Percentiles rank a stretch among this genome's conserved stretches.
These are phyloP conservation scores for Pipistrellus kuhlii DNA, from an alignment of 2,797 vertebrate species.

Conservation along the genomic window DNA sequence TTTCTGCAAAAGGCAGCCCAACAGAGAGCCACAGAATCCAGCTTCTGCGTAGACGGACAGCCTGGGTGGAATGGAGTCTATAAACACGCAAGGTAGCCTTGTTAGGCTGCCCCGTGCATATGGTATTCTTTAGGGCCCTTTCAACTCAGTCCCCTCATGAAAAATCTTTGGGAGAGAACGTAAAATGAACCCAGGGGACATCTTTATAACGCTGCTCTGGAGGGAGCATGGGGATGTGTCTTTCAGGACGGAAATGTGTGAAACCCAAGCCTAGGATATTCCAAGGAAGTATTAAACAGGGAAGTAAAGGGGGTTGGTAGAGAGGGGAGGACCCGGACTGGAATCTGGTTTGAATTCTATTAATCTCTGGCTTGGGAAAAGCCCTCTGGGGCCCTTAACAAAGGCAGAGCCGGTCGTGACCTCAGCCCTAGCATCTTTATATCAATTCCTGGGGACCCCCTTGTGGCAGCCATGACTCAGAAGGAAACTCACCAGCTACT, in stretches of 20 bases:
- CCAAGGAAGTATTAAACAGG: neutral
- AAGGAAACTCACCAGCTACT: conserved; percentile 75
- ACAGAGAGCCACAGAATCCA: neutral
- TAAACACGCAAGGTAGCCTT: neutral
- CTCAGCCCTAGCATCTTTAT: conserved; percentile 48
- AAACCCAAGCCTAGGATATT: neutral
- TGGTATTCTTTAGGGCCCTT: neutral
- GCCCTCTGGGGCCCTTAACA: conserved; percentile 5
- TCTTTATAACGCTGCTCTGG: neutral
- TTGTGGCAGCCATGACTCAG: conserved; percentile 79
- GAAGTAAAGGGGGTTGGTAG: neutral
- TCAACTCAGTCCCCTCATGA: neutral
- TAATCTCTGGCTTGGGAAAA: conserved; percentile 65
- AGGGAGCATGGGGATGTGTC: fast-evolving
- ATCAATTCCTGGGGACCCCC: conserved; percentile 81
- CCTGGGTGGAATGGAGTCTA: neutral
- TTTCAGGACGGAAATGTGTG: neutral
- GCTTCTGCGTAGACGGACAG: neutral
- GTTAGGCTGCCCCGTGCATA: neutral
- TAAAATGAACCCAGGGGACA: neutral
- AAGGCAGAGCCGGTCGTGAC: conserved; percentile 47
- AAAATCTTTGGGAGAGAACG: neutral
- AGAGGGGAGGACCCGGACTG: neutral
- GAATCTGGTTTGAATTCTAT: conserved; percentile 54
- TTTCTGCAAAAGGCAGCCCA: neutral